Evolutionary conservation across 2,888 invertebrate species (phyloP), one percentile per base, ranked within the genome.

Genomic region (Syrphus vitripennis): DNA sequence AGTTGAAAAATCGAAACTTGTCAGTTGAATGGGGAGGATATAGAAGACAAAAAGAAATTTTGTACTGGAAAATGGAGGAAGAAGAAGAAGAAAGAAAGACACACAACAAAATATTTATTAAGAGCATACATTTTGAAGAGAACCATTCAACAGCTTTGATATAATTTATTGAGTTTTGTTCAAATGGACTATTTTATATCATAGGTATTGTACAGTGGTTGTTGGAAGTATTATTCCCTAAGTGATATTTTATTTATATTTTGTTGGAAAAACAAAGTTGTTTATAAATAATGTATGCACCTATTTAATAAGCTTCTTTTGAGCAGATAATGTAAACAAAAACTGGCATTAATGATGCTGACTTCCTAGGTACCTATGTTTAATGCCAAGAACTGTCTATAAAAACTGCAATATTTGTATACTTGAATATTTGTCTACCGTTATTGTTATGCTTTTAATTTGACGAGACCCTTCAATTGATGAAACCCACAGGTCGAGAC

Each of bases 1-100:
- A 63, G 76, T 84, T 76, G 84, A 77, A 84, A 84, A 84, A 84
- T 84, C 84, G 84, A 84, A 84, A 81, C 81, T 84, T 57, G 7
- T 57, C 42, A 69, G 24, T 63, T 42, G 2, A 31, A 55, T 40
- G 24, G 71, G 21, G 59, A 34, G 21, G 10, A 37, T 48, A 67
- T 29, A 24, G 14, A 40, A 50, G 12, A 12, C 1, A 31, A 6
- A 26, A 19, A 24, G n/a, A 26, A 29, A n/a, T n/a, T 29, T 19
- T 48, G 37, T 50, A n/a, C 14, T 50, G 50, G 24, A 50, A 50
- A 21, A 5, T 34, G 53, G n/a, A 26, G 45, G 63, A 40, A 53
- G 40, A 55, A 55, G 9, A 1, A 34, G 10, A 10, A 34, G 12
- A 34, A 26, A 48, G 40, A 34, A 34, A 7, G 31, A 57, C 45